Evolutionary conservation across 2,888 invertebrate species (phyloP).

Genomic region (Lepidochrysops patricia): DNA sequence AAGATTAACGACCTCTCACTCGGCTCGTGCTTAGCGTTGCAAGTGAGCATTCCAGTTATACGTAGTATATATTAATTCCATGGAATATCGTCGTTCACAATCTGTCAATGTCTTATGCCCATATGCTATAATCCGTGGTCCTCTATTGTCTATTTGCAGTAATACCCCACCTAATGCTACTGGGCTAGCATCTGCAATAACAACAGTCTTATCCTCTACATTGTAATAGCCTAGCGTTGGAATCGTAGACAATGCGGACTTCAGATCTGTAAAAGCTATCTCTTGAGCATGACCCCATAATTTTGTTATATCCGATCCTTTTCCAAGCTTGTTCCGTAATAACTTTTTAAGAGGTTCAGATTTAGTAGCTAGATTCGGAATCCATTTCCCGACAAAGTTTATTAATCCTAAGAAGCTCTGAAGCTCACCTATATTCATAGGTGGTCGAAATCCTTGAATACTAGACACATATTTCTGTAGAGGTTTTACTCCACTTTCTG

Average conservation of each 20-base stretch:
- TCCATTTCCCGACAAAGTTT: conserved; percentile 28
- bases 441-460: conserved; percentile 22
- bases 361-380: conserved; percentile 25
- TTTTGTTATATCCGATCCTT: conserved; percentile 17
- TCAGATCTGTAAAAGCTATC: conserved; percentile 10
- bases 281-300: conserved; percentile 20
- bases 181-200: conserved; percentile 18
- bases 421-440: conserved; percentile 24
- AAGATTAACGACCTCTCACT: too few relatives aligned
- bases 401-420: conserved; percentile 31
- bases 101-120: conserved; percentile 21
- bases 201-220: conserved; percentile 13
- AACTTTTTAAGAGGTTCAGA: conserved; percentile 27
- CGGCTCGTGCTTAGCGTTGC: too few relatives aligned
- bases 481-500: conserved; percentile 22
- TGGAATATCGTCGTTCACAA: conserved; percentile 23
- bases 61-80: too few relatives aligned
- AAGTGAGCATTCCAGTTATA: too few relatives aligned
- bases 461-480: conserved; percentile 24
- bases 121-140: conserved; percentile 26
- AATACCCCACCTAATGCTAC: conserved; percentile 18
- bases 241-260: neutral
- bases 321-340: conserved; percentile 14
- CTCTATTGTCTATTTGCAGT: conserved; percentile 17
- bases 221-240: conserved; percentile 14